Evolutionary conservation across 2,113 vertebrate species (phyloP).

Genomic region (Hemiscyllium ocellatum): DNA sequence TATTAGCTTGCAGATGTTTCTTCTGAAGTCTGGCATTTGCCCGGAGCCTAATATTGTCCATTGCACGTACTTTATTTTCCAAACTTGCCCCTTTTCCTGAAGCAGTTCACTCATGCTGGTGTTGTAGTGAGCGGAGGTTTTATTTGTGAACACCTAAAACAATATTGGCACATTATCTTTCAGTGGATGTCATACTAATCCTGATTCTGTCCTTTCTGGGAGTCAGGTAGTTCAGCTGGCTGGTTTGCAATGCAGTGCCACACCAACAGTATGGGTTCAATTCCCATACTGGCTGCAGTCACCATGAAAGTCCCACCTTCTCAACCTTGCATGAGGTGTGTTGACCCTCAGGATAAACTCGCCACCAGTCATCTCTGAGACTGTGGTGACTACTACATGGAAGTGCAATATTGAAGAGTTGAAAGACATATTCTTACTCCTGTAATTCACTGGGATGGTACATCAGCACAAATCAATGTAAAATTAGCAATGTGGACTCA

Average conservation of each 20-base stretch:
- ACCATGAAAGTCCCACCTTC: too few relatives aligned
- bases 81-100: not conserved
- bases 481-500: not conserved
- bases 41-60: not conserved
- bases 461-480: not conserved
- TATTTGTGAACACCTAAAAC: not conserved
- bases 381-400: not conserved
- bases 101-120: not conserved
- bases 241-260: too few relatives aligned
- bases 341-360: too few relatives aligned
- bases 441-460: not conserved
- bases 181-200: not conserved
- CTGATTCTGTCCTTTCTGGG: not conserved
- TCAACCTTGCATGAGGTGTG: too few relatives aligned
- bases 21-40: not conserved
- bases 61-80: not conserved
- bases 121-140: not conserved
- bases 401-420: not conserved
- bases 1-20: not conserved
- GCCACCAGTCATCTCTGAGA: too few relatives aligned
- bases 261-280: too few relatives aligned
- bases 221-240: too few relatives aligned
- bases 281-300: too few relatives aligned
- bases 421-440: not conserved
- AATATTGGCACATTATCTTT: not conserved